These are phyloP conservation scores for Carapus acus DNA, from an alignment of 2,797 vertebrate genomes.

Conservation along the genomic window DNA sequence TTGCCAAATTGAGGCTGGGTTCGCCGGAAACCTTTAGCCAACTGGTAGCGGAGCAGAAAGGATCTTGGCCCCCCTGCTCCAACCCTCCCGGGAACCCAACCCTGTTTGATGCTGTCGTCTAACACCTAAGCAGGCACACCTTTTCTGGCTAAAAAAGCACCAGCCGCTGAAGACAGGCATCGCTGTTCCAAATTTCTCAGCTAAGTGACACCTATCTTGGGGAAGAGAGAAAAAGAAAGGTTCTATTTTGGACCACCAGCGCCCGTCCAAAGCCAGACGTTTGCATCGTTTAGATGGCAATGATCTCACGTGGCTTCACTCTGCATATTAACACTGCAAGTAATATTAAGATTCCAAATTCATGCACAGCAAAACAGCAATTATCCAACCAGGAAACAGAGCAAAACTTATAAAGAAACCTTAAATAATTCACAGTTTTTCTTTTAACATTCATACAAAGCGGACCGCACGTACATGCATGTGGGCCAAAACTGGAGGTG, in stretches of 20 bases:
- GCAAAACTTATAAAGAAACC: constrained; percentile 31
- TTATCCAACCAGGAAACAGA: constrained; percentile 45
- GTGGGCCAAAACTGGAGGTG: constrained; percentile 44
- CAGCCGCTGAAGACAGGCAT: constrained; percentile 42
- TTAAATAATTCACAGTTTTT: constrained; percentile 50
- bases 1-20: constrained; percentile 62
- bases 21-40: constrained; percentile 46
- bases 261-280: constrained; percentile 32
- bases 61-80: neutral
- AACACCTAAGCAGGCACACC: constrained; percentile 52
- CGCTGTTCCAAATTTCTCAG: constrained; percentile 35
- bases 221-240: constrained; percentile 38
- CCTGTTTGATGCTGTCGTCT: constrained; percentile 55
- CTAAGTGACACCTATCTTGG: constrained; percentile 34
- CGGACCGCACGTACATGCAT: constrained; percentile 60
- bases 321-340: constrained; percentile 42
- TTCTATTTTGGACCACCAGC: constrained; percentile 37
- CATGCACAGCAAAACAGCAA: constrained; percentile 61
- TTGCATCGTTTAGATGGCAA: constrained; percentile 33
- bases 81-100: constrained; percentile 37
- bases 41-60: constrained; percentile 13
- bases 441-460: constrained; percentile 58
- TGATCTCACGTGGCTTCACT: constrained; percentile 34
- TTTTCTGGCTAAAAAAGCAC: constrained; percentile 47
- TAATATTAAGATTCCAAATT: constrained; percentile 54